Evolutionary conservation across 2,797 vertebrate species (phyloP), one percentile per base, ranked within the genome.

Genomic region (Xenops minutus): DNA sequence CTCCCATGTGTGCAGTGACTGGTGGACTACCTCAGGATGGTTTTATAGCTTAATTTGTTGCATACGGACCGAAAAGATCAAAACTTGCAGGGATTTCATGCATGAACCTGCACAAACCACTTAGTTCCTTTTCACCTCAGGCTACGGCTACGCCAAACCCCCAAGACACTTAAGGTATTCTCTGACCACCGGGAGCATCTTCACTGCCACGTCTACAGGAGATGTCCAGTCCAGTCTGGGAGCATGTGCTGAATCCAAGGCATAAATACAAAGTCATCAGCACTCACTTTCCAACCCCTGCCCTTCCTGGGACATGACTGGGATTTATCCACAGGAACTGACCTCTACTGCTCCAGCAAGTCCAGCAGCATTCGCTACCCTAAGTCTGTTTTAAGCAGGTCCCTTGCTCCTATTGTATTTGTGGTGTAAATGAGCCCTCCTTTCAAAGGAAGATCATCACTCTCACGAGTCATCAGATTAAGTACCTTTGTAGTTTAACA

Each of bases 401-500:
- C 43, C 24, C 14, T 64, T 66, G 46, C 36, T 56, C 12, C 6
- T 22, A 7, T 37, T 75, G 62, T 52, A 4, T 58, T 84, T 86
- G 62, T 86, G 78, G 7, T 80, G 44, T 34, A 59, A 58, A 59
- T 91, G 55, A 92, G 77, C 7, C 51, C 8, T 67, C 54, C 27
- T 8, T 64, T 48, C 69, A 76, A 46, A 79, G 22, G n/a, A 73
- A 80, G 58, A 94, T 17, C 30, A 54, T 18, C 44, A 54, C 26
- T 82, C 48, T 37, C 0, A 3, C 46, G 85, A 93, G 71, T 69
- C 83, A 92, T 64, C 74, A 76, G 52, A 49, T 77, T 76, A 68
- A 79, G 10, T 26, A 61, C 41, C 6, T 96, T 8, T 32, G 59
- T 59, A 63, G 59, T 62, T 95, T 82, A 79, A 88, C 55, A 66